Evolutionary conservation across 2,113 vertebrate genomes (phyloP), one percentile per base, ranked within the genome.

Genomic region (Symphodus melops): DNA sequence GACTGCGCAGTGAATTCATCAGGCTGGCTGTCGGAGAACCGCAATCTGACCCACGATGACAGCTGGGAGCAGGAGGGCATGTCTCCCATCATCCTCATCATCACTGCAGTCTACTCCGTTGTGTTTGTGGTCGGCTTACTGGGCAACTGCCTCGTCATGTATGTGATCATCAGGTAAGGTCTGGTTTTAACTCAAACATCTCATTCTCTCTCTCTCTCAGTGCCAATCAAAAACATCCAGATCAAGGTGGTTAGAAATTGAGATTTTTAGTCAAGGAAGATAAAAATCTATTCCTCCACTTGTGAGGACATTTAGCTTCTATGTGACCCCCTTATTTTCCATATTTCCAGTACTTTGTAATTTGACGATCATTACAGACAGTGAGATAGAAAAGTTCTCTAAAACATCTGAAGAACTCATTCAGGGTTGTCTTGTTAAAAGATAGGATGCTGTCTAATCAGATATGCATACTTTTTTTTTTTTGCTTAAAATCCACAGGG

Each of bases 71-170:
- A 95, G 84, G 89, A 96, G 68, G 90, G 94, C 69, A 94, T 98
- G 89, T 97, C 96, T 20, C 96, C 96, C 0, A 95, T 94, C 84
- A 96, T 98, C 70, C 96, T 96, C 46, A 96, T 97, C 78, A 98
- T 99, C 92, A 99, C 98, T 0, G 96, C 96, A 0, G 95, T 99
- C 84, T 98, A 99, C 92, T 98, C 96, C 0, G 92, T 97, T 84
- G 97, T 99, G 81, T 99, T 98, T 19, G 95, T 98, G 57, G 96
- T 99, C 0, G 97, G 98, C 64, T 94, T 98, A 89, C 82, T 96
- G 88, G 98, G 98, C 71, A 99, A 99, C 93, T 96, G 97, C 51
- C 93, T 99, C 82, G 98, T 99, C 77, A 99, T 99, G 97, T 99
- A 97, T 92, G 97, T 98, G 84, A 99, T 99, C 82, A 94, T 99